Evolutionary conservation across 30 jellyfish, hydroid and myxozoan genomes (phyloP), one percentile per base, ranked within the genome.

Genomic region (Hydra vulgaris): DNA sequence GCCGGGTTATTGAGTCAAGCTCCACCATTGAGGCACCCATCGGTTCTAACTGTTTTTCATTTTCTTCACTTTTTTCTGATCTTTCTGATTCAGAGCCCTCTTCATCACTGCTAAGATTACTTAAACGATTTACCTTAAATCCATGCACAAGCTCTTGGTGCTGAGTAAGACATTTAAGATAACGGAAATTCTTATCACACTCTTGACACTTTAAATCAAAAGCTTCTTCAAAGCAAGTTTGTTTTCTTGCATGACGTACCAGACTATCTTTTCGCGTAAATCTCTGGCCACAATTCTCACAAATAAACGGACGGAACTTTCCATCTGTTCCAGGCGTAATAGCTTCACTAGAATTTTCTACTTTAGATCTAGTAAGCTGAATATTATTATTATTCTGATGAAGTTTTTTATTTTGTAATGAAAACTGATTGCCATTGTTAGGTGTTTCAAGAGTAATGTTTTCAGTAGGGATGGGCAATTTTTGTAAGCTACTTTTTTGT

Each of bases 101-200:
- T 61, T 80, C 84, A 27, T 80, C 80, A 66, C 68, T 53, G 26
- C 71, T 53, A 16, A 25, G 27, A 15, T 26, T 54, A 22, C 40
- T 70, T 26, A 1, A 67, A 19, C 24, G 83, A 1, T 26, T 25
- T 23, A 21, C 53, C 19, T 27, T 27, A 24, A 80, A 56, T 18
- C 87, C 87, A 71, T 80, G 87, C 21, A 80, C 81, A 3, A 80
- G 81, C 72, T 80, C 87, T 26, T 80, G 87, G 72, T 80, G 87
- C 1, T 80, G 87, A 68, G 71, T 26, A 3, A 80, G 72, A 66
- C 87, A 80, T 80, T 80, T 80, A 66, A 56, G 87, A 71, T 80
- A 80, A 25, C 87, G 80, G 21, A 80, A 80, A 25, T 82, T 25
- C 71, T 80, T 80, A 23, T 80, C 87, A 24, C 87, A 80, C 18